Percentiles rank a stretch among this genome's conserved stretches.
These are phyloP conservation scores for Strigops habroptila DNA, from an alignment of 2,113 vertebrate species.

Conservation along the genomic window DNA sequence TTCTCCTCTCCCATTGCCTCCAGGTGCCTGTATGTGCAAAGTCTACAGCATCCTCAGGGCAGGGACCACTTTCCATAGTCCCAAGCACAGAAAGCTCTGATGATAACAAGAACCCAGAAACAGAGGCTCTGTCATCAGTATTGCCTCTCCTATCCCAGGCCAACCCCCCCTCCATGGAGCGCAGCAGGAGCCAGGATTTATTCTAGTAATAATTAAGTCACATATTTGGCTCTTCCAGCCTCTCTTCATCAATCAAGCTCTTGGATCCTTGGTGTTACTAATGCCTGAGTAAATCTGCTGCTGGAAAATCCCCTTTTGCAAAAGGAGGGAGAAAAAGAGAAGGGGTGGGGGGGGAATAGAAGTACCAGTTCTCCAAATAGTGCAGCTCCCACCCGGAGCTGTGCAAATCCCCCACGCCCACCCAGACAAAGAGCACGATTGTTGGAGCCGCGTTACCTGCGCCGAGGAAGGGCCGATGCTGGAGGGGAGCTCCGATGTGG, in stretches of 20 bases:
- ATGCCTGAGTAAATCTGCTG: constrained; percentile 53
- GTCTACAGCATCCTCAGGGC: not conserved
- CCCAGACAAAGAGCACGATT: constrained; percentile 68
- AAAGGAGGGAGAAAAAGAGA: not conserved
- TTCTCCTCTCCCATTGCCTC: not conserved
- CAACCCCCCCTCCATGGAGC: not conserved
- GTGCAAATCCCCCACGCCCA: constrained; percentile 64
- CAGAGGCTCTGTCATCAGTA: not conserved
- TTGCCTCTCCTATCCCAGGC: not conserved
- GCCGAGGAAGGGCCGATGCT: constrained; percentile 27
- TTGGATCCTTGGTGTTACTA: not conserved
- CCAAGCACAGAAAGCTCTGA: not conserved
- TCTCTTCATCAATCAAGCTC: constrained; percentile 32
- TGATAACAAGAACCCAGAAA: not conserved
- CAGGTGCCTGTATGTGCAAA: not conserved
- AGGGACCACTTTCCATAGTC: not conserved
- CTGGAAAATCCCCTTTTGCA: constrained; percentile 24
- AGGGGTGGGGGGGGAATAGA: not conserved
- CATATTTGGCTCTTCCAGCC: constrained; percentile 33
- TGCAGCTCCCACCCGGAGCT: constrained; percentile 58
- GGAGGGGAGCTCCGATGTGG: constrained; percentile 64
- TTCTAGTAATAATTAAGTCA: constrained; percentile 31
- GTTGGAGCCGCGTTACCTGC: constrained; percentile 65
- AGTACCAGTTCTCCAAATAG: constrained; percentile 46
- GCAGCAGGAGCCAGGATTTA: constrained; percentile 18